Percentiles rank a stretch among this genome's conserved stretches.
Evolutionary conservation across 2,888 invertebrate genomes (phyloP).

Genomic region (Sceliomorpha sp.): DNA sequence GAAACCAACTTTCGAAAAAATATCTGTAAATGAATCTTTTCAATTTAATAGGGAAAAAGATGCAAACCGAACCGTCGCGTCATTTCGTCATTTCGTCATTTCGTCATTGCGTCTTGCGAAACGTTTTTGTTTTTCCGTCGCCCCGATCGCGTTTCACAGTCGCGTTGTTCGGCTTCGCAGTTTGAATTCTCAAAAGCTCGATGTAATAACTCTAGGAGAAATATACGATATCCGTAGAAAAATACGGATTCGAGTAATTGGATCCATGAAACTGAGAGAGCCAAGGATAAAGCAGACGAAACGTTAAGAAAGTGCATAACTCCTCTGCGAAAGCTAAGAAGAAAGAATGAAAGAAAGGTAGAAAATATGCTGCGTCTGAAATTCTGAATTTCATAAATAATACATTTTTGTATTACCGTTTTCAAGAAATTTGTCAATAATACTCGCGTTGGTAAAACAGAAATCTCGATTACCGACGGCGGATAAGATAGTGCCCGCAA

Average conservation of each 20-base stretch:
- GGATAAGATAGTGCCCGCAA: too few relatives aligned
- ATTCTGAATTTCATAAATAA: not conserved
- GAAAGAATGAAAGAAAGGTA: not conserved
- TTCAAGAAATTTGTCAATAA: too few relatives aligned
- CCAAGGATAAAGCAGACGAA: slow-evolving; percentile 8
- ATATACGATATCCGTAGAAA: slow-evolving; percentile 7
- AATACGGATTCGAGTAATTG: slow-evolving; percentile 20
- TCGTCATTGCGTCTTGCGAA: too few relatives aligned
- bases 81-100: too few relatives aligned
- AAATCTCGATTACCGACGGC: too few relatives aligned
- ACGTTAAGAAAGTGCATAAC: slow-evolving; percentile 11
- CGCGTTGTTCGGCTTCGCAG: slow-evolving; percentile 1
- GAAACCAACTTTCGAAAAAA: too few relatives aligned
- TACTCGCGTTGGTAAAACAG: too few relatives aligned
- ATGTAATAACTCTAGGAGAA: slow-evolving; percentile 12
- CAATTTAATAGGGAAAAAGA: too few relatives aligned
- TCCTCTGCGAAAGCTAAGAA: not conserved
- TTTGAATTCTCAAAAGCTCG: slow-evolving; percentile 3
- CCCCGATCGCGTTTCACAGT: too few relatives aligned
- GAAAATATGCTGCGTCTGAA: not conserved
- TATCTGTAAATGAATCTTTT: too few relatives aligned
- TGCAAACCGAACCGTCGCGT: too few relatives aligned
- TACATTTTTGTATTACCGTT: not conserved
- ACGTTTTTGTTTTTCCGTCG: too few relatives aligned
- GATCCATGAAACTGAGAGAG: slow-evolving; percentile 17